Percentiles rank a stretch among this genome's conserved stretches.
These are phyloP conservation scores for Gopherus evgoodei DNA, from an alignment of 2,113 vertebrate species.

Conservation along the genomic window DNA sequence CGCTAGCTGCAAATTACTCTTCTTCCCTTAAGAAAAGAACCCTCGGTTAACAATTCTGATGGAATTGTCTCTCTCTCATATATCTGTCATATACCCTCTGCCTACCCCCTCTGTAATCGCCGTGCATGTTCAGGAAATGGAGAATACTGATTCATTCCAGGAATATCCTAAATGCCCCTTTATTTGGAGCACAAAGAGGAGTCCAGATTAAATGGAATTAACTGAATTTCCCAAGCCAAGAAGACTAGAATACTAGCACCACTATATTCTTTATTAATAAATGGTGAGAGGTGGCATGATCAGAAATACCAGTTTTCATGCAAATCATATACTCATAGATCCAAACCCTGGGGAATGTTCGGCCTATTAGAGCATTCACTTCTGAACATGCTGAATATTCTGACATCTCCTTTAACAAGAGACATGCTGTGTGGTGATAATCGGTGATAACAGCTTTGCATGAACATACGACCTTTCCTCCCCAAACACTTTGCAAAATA, in stretches of 20 bases:
- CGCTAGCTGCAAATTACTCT: background rate
- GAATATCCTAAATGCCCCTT: slow-evolving; percentile 3
- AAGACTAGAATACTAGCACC: slow-evolving; percentile 26
- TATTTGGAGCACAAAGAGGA: slow-evolving; percentile 8
- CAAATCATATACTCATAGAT: background rate
- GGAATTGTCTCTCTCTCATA: background rate
- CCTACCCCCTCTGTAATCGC: background rate
- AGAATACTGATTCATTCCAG: background rate
- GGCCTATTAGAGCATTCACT: slow-evolving; percentile 13
- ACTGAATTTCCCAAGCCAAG: slow-evolving; percentile 38
- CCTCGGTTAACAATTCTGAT: background rate
- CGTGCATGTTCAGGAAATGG: background rate
- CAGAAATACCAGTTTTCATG: slow-evolving; percentile 24
- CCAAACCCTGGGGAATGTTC: background rate
- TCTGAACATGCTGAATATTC: background rate
- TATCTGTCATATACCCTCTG: background rate
- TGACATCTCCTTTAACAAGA: background rate
- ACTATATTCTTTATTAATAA: slow-evolving; percentile 16
- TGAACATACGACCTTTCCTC: background rate
- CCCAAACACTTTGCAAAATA: background rate
- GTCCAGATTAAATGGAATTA: slow-evolving; percentile 52
- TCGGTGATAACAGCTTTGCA: background rate
- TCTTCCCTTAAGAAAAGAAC: background rate
- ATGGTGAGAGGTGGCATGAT: background rate
- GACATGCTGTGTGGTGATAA: background rate